Conservation (phyloP, 1,140 invertebrate species). For the Sipha flava region DNA sequence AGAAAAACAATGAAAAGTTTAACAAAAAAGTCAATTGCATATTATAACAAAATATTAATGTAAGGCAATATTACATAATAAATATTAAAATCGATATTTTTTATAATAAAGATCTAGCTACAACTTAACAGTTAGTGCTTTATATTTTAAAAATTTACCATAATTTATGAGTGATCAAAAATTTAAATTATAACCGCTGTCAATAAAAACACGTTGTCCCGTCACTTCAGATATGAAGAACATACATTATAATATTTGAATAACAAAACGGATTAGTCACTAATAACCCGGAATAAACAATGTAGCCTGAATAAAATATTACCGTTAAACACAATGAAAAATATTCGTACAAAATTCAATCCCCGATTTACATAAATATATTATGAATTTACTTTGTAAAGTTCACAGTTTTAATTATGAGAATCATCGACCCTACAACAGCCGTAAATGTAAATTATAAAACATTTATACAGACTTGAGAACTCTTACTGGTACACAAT, state of each 20-base stretch:
- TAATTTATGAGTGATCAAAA: neutral
- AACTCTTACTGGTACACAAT: neutral
- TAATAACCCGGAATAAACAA: neutral
- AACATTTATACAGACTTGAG: neutral
- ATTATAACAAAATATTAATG: too few relatives aligned
- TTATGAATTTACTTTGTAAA: neutral
- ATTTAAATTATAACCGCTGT: neutral
- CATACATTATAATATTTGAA: neutral
- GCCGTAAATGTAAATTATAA: neutral
- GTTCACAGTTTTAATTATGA: constrained; percentile 16
- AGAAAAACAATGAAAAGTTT: too few relatives aligned
- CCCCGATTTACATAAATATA: neutral
- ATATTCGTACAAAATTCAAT: constrained; percentile 9
- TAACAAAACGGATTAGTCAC: neutral
- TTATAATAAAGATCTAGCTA: too few relatives aligned
- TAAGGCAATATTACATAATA: too few relatives aligned
- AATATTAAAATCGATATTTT: too few relatives aligned
- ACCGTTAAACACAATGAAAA: neutral
- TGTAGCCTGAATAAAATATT: neutral
- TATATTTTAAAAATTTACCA: too few relatives aligned
- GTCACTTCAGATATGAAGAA: neutral
- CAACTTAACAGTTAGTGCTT: too few relatives aligned
- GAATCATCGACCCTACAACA: neutral
- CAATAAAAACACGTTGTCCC: neutral
- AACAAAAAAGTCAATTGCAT: too few relatives aligned